Percentiles rank a stretch among this genome's conserved stretches.
Conservation (phyloP, 2,888 invertebrate species). For the Dusona sp. region DNA sequence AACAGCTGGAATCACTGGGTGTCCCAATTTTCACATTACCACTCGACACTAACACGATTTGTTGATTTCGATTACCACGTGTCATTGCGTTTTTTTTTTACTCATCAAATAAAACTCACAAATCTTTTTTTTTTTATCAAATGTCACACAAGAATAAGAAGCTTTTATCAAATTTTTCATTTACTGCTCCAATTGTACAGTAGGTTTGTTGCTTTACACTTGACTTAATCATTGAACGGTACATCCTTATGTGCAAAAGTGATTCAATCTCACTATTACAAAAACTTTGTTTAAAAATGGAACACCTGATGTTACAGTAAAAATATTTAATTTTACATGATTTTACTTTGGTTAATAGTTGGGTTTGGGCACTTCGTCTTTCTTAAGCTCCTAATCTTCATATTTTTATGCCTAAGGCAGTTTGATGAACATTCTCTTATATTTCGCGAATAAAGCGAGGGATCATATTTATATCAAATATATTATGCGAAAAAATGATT, state of each 20-base stretch:
- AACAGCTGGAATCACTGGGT: slow-evolving; percentile 21
- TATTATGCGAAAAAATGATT: neutral
- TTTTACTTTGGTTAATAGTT: neutral
- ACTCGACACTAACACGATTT: neutral
- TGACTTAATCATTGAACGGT: neutral
- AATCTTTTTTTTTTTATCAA: neutral
- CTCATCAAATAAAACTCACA: neutral
- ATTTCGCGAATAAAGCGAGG: neutral
- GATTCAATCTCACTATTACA: neutral
- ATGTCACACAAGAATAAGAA: neutral
- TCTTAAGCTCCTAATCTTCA: neutral
- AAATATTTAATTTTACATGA: neutral
- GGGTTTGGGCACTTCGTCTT: neutral
- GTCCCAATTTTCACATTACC: slow-evolving; percentile 3
- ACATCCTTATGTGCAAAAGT: neutral
- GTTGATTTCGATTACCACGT: neutral
- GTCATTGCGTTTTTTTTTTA: neutral
- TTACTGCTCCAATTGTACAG: neutral
- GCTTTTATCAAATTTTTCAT: neutral
- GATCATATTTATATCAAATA: neutral
- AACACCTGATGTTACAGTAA: neutral
- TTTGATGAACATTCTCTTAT: neutral
- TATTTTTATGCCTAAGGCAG: neutral
- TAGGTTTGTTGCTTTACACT: neutral
- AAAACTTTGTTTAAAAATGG: neutral